A percentile compares a stretch with the other conserved stretches of the same genome.
These are phyloP conservation scores for Montipora cactus DNA, from an alignment of 64 coral and sea anemone species.

Conservation along the genomic window DNA sequence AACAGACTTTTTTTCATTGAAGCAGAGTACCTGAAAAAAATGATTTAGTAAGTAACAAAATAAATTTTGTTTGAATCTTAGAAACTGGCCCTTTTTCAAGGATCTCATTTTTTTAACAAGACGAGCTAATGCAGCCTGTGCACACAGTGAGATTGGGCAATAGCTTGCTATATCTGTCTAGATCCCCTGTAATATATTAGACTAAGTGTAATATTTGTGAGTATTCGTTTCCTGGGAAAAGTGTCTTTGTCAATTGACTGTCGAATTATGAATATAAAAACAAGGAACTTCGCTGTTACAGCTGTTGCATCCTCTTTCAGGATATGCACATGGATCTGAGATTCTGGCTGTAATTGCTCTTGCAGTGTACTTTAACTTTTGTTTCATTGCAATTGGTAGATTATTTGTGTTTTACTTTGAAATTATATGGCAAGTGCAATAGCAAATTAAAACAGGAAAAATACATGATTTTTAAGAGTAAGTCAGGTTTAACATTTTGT, in stretches of 20 bases:
- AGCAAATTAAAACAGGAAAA: too few relatives aligned
- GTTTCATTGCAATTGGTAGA: too few relatives aligned
- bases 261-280: background rate
- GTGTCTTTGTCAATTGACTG: background rate
- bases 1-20: constrained; percentile 67
- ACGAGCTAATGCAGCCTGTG: background rate
- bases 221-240: background rate
- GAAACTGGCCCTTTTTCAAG: background rate
- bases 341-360: background rate
- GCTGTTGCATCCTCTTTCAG: background rate
- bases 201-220: too few relatives aligned
- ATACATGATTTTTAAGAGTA: too few relatives aligned
- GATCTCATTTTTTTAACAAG: background rate
- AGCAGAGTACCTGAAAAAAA: constrained; percentile 56
- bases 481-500: too few relatives aligned
- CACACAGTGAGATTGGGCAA: background rate
- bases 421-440: too few relatives aligned
- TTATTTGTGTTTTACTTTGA: too few relatives aligned
- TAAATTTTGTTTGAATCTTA: background rate
- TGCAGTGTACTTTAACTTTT: too few relatives aligned
- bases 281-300: background rate
- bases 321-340: background rate
- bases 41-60: background rate
- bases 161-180: too few relatives aligned
- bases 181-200: too few relatives aligned